phyloP scores from a whole-genome alignment of 2,113 vertebrate species.

The Rhea pennata region DNA sequence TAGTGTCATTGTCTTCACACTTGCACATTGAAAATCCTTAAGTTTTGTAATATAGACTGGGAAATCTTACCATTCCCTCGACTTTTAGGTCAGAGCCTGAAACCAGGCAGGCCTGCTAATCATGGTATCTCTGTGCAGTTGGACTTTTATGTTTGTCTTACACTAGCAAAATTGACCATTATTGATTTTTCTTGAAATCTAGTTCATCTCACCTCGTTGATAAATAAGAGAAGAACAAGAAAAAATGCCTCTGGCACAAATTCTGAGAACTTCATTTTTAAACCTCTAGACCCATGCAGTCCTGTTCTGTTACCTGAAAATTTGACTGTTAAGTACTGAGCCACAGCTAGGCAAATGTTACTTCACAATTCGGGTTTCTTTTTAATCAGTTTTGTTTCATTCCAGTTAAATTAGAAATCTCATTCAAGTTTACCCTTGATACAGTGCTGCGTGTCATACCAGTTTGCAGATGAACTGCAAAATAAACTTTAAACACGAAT shows the following conservation, averaged over 20 bases:
- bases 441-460: not conserved
- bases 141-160: not conserved
- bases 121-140: not conserved
- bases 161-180: not conserved
- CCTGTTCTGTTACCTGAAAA: not conserved
- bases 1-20: slow-evolving; percentile 36
- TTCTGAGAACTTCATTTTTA: not conserved
- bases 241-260: not conserved
- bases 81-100: not conserved
- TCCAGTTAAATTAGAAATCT: not conserved
- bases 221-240: not conserved
- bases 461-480: not conserved
- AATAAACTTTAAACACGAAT: slow-evolving; percentile 33
- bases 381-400: not conserved
- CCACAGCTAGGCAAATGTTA: not conserved
- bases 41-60: not conserved
- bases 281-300: not conserved
- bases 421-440: not conserved
- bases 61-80: not conserved
- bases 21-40: slow-evolving; percentile 21
- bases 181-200: slow-evolving; percentile 22
- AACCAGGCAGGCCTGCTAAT: not conserved
- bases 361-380: not conserved
- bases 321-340: not conserved
- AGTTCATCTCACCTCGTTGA: not conserved